Conservation (phyloP, 2,888 invertebrate genomes). For the Tenthredo mesomela region DNA sequence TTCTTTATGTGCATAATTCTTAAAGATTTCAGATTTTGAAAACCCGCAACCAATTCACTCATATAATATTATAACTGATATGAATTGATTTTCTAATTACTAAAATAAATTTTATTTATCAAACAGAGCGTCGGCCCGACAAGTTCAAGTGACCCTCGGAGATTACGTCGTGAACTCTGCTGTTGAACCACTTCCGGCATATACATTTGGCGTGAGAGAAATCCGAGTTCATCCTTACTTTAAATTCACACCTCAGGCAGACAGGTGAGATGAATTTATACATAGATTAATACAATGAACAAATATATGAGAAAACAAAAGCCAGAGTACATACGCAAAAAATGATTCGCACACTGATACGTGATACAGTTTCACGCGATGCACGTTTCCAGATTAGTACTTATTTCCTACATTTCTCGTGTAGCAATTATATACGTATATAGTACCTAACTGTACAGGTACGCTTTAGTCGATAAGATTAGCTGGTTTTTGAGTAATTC, state of each 20-base stretch:
- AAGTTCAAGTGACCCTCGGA: slow-evolving; percentile 94
- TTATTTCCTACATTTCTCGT: neutral
- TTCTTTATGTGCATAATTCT: too few relatives aligned
- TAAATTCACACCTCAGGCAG: slow-evolving; percentile 95
- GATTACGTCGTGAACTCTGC: slow-evolving; percentile 97
- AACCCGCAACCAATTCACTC: too few relatives aligned
- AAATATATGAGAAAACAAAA: slow-evolving; percentile 19
- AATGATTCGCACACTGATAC: neutral
- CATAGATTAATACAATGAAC: neutral
- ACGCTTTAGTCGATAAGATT: neutral
- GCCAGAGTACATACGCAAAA: neutral
- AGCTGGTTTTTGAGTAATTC: slow-evolving; percentile 24
- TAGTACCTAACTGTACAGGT: neutral
- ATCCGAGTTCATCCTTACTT: slow-evolving; percentile 95
- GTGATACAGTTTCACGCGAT: neutral
- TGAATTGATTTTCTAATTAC: neutral
- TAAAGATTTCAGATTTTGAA: too few relatives aligned
- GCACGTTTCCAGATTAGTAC: neutral
- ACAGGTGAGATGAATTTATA: slow-evolving; percentile 75
- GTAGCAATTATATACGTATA: slow-evolving; percentile 6
- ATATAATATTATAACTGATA: neutral
- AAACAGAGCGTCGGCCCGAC: slow-evolving; percentile 89
- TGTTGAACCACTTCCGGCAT: slow-evolving; percentile 93
- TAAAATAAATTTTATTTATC: slow-evolving; percentile 5
- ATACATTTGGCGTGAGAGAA: slow-evolving; percentile 94